Evolutionary conservation across 2,888 invertebrate genomes (phyloP).

Genomic region (Mythimna albipuncta): DNA sequence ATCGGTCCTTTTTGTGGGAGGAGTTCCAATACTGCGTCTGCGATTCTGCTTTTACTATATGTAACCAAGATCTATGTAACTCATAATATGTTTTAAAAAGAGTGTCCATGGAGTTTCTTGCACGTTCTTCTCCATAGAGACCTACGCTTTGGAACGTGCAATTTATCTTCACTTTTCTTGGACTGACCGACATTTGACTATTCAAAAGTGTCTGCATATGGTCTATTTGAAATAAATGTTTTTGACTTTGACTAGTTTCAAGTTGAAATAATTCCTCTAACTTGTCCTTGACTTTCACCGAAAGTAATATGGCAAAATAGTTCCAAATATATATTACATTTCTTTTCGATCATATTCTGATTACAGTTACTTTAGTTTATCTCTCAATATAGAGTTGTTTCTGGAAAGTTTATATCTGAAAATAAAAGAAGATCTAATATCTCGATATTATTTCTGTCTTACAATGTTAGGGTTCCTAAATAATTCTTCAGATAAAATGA

Average conservation of each 20-base stretch:
- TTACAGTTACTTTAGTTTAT: neutral
- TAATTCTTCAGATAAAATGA: conserved; percentile 1
- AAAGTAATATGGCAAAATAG: neutral
- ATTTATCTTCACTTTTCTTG: no score
- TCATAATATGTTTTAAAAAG: no score
- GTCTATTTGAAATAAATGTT: no score
- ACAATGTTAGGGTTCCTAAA: neutral
- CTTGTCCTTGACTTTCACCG: neutral
- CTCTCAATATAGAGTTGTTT: conserved; percentile 4
- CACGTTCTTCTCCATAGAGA: no score
- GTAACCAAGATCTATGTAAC: no score
- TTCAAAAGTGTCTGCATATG: no score
- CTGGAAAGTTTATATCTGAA: conserved; percentile 3
- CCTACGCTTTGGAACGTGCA: no score
- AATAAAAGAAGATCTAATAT: neutral
- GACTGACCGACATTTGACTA: no score
- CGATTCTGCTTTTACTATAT: neutral
- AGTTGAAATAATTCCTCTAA: neutral
- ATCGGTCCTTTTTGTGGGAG: no score
- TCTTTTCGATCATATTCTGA: neutral
- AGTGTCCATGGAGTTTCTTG: no score
- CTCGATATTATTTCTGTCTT: conserved; percentile 15
- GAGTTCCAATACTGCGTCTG: no score
- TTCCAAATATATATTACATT: conserved; percentile 7
- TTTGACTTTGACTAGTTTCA: neutral